Percentiles rank a stretch among this genome's conserved stretches.
Evolutionary conservation across 1,140 invertebrate species (phyloP).

Genomic region (Polypedilum vanderplanki): DNA sequence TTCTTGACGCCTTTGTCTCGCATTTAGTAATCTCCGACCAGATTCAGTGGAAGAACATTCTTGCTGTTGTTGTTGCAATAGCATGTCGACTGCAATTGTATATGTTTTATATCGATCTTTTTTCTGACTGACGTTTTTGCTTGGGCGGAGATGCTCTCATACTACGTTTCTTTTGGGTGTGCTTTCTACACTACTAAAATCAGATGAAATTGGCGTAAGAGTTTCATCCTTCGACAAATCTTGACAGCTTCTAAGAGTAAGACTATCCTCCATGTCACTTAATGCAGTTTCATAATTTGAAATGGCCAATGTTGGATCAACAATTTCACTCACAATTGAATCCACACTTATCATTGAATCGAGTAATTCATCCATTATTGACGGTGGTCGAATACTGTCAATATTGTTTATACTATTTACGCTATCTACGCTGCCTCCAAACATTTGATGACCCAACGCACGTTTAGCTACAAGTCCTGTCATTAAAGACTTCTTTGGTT

Average conservation of each 20-base stretch:
- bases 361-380: slow-evolving; percentile 66
- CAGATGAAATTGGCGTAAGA: slow-evolving; percentile 48
- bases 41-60: slow-evolving; percentile 35
- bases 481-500: slow-evolving; percentile 60
- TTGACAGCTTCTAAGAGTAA: slow-evolving; percentile 42
- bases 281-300: slow-evolving; percentile 41
- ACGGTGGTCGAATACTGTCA: slow-evolving; percentile 75
- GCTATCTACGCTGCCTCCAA: slow-evolving; percentile 42
- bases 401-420: slow-evolving; percentile 56
- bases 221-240: slow-evolving; percentile 45
- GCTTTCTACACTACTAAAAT: slow-evolving; percentile 61
- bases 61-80: slow-evolving; percentile 32
- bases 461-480: slow-evolving; percentile 59
- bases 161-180: slow-evolving; percentile 57
- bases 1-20: slow-evolving; percentile 60
- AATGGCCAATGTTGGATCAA: slow-evolving; percentile 46
- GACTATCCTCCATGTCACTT: slow-evolving; percentile 54
- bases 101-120: slow-evolving; percentile 74
- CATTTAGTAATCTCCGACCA: slow-evolving; percentile 46
- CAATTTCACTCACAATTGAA: slow-evolving; percentile 71
- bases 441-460: slow-evolving; percentile 50
- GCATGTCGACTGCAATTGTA: slow-evolving; percentile 57
- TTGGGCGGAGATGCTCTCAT: slow-evolving; percentile 59
- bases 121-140: slow-evolving; percentile 59
- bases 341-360: slow-evolving; percentile 79